phyloP scores from a whole-genome alignment of 2,113 vertebrate genomes.

The Ramphastos sulfuratus region DNA sequence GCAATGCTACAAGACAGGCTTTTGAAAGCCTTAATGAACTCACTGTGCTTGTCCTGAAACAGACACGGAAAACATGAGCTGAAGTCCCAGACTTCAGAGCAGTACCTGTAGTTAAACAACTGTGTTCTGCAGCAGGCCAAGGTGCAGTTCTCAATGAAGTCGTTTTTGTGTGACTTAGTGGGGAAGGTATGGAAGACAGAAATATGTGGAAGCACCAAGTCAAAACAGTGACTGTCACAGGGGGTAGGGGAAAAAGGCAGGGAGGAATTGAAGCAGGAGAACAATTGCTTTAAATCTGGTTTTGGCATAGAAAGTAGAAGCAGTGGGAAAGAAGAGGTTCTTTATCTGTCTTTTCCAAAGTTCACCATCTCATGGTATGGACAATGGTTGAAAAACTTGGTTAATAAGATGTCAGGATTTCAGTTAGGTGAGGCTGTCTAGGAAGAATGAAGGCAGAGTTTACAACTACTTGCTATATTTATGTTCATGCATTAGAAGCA shows the following conservation, averaged over 20 bases:
- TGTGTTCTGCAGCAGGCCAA: background rate
- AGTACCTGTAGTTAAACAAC: background rate
- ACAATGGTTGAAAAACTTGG: background rate
- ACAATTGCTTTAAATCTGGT: background rate
- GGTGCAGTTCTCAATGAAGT: background rate
- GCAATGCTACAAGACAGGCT: background rate
- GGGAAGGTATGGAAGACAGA: background rate
- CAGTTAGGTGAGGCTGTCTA: background rate
- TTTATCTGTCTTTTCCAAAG: background rate
- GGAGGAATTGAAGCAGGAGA: background rate
- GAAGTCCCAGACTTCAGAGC: background rate
- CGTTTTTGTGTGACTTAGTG: background rate
- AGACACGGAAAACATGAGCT: background rate
- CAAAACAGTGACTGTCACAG: background rate
- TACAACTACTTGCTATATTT: background rate
- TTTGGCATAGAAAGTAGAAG: background rate
- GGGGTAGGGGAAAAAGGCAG: rapidly evolving
- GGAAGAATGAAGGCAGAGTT: background rate
- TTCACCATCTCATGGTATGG: background rate
- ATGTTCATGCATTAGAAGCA: background rate
- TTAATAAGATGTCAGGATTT: background rate
- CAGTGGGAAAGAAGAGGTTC: background rate
- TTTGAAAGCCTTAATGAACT: background rate
- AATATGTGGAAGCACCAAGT: background rate
- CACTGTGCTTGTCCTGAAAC: background rate